These are phyloP conservation scores for Himalopsyche tibetana DNA, from an alignment of 2,888 invertebrate species.

Conservation along the genomic window DNA sequence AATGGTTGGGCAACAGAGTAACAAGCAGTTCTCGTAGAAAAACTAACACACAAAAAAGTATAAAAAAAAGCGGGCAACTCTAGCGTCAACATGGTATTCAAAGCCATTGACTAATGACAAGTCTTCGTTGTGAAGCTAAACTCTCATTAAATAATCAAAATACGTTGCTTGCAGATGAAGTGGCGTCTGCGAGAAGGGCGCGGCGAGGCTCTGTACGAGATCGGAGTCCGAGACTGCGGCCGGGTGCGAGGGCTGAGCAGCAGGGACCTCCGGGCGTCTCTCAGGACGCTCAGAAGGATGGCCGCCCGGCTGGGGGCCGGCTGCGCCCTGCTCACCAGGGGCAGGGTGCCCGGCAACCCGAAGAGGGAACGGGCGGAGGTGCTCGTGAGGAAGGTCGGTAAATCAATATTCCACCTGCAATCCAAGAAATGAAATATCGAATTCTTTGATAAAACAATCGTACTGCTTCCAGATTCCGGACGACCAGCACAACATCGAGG, in stretches of 20 bases:
- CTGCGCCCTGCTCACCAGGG: slow-evolving; percentile 69
- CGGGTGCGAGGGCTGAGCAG: slow-evolving; percentile 89
- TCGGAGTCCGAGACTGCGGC: slow-evolving; percentile 95
- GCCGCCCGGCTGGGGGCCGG: slow-evolving; percentile 91
- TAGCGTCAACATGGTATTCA: too few relatives aligned
- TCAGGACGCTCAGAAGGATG: slow-evolving; percentile 92
- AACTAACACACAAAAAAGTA: too few relatives aligned
- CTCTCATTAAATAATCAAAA: not conserved
- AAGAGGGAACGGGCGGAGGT: slow-evolving; percentile 89
- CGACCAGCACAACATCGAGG: slow-evolving; percentile 91
- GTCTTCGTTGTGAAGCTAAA: too few relatives aligned
- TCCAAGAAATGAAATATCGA: too few relatives aligned
- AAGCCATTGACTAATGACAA: too few relatives aligned
- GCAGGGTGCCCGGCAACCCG: slow-evolving; percentile 67
- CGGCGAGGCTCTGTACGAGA: slow-evolving; percentile 98
- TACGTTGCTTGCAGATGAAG: slow-evolving; percentile 82
- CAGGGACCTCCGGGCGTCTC: slow-evolving; percentile 90
- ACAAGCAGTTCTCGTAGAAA: too few relatives aligned
- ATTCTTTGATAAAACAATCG: not conserved
- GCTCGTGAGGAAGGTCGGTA: slow-evolving; percentile 86
- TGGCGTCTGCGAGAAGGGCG: slow-evolving; percentile 98
- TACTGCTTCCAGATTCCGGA: slow-evolving; percentile 80
- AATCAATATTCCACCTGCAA: too few relatives aligned
- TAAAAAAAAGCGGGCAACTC: too few relatives aligned
- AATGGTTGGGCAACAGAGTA: too few relatives aligned